Evolutionary conservation across 2,113 vertebrate species (phyloP).

Genomic region (Castor canadensis): DNA sequence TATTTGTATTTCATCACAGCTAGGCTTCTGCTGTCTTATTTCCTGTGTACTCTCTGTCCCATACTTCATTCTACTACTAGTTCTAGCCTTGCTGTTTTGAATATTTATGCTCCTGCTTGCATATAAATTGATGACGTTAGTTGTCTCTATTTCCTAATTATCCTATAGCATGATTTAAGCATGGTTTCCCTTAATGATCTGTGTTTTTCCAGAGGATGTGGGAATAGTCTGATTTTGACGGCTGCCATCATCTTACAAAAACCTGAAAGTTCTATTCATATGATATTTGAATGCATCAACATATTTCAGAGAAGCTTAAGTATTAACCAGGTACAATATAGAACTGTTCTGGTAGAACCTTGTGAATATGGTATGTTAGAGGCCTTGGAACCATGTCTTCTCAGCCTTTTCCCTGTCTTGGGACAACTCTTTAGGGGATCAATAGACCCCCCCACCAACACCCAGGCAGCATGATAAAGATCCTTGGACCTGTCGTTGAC

Average conservation of each 20-base stretch:
- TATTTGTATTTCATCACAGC: background rate
- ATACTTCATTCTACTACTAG: background rate
- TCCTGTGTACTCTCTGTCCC: background rate
- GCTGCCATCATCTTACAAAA: background rate
- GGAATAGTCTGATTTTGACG: background rate
- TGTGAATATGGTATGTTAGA: background rate
- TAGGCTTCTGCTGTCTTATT: background rate
- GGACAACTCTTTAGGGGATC: background rate
- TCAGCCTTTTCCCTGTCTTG: background rate
- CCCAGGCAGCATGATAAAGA: background rate
- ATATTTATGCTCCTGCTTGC: background rate
- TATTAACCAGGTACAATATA: background rate
- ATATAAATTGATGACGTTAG: background rate
- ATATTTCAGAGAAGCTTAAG: background rate
- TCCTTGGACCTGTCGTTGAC: background rate
- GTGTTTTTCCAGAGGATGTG: background rate
- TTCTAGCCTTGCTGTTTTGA: background rate
- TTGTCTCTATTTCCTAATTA: background rate
- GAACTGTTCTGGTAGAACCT: background rate
- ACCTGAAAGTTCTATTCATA: background rate
- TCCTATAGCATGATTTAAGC: background rate
- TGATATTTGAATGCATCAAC: background rate
- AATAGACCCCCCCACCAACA: fast-evolving
- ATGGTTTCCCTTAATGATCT: background rate
- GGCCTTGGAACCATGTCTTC: background rate